Evolutionary conservation across 1,140 invertebrate species (phyloP), one percentile per base, ranked within the genome.

Genomic region (Frieseomelitta varia): DNA sequence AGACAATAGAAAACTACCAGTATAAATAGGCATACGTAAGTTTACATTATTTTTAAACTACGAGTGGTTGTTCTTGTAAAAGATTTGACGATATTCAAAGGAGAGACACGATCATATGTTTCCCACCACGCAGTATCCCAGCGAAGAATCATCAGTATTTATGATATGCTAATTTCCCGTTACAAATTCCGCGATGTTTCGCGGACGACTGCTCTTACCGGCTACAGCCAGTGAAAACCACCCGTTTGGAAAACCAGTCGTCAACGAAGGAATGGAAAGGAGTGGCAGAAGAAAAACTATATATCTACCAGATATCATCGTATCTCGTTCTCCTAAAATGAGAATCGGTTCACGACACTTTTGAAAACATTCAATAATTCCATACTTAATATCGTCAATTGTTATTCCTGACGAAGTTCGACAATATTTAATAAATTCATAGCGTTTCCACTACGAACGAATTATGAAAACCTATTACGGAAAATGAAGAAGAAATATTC

Each of bases 81-180:
- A 81, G 53, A 55, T 11, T 76, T n/a, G 6, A 56, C 11, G 79
- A 68, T 61, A 79, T 75, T 73, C 80, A 79, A 89, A 85, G 80
- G 67, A 65, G 67, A 65, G 78, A 84, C 63, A 39, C 81, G 68
- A 76, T 71, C 72, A 56, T 77, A 77, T 82, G 47, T 76, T 34
- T 63, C 74, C 51, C 61, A 47, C 67, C 63, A 73, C 58, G 24
- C 27, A 19, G 63, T 30, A 55, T 55, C 24, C 10, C 65, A 55
- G 74, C 74, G 65, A 83, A 56, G 75, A 55, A 83, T 88, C 87
- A 93, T 94, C 91, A 93, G 92, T 94, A 94, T 94, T 94, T 94
- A 94, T 94, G 93, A 94, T 90, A 94, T 94, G 93, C 92, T 94
- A 94, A 94, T 94, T 88, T 81, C 91, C 93, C 91, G 93, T 94